Base-by-base conservation (phyloP, 2,113 vertebrate species). In the Laticauda laticaudata region DNA sequence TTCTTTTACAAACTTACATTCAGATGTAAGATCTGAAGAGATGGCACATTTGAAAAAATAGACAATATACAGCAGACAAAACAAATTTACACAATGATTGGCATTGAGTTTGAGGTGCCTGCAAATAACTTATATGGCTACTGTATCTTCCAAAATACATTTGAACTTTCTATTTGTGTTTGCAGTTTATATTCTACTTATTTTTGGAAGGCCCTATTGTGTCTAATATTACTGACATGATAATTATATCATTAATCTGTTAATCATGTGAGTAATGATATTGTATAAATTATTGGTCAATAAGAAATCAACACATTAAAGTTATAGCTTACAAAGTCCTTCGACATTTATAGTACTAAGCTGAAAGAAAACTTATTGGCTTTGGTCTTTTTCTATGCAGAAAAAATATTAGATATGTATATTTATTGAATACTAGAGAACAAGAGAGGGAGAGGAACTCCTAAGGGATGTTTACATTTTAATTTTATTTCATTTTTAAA, bases 261-360 rank as follows among this genome's bases (percentile, higher is more conserved):
- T 94, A 23, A 23, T 92, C 92, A 48, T 43, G 34, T 34, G 87
- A 92, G 53, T 1, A 94, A 69, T 23, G 89, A 34, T 86, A 61
- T 20, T 15, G n/a, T 87, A 89, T 69, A 69, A 43, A 57, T 3
- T 24, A 1, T n/a, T 20, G 92, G 87, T 57, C 56, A 91, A 91
- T n/a, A 29, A 90, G 15, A 24, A 90, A 53, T 21, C 61, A 93
- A 90, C 5, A 23, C 26, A 92, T 94, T 94, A 94, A 14, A 91
- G 81, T 51, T 56, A 55, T 2, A 39, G 11, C 87, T 92, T 6
- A 45, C 26, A 4, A 5, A 92, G 90, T 91, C 69, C 88, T 21
- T 0, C 8, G 94, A 10, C 45, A 55, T 94, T 95, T 94, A 93
- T 87, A 91, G 12, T 93, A 64, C 88, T 53, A 24, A 4, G 15